These are phyloP conservation scores for Saturnia pavonia DNA, from an alignment of 2,888 invertebrate genomes.

Conservation along the genomic window DNA sequence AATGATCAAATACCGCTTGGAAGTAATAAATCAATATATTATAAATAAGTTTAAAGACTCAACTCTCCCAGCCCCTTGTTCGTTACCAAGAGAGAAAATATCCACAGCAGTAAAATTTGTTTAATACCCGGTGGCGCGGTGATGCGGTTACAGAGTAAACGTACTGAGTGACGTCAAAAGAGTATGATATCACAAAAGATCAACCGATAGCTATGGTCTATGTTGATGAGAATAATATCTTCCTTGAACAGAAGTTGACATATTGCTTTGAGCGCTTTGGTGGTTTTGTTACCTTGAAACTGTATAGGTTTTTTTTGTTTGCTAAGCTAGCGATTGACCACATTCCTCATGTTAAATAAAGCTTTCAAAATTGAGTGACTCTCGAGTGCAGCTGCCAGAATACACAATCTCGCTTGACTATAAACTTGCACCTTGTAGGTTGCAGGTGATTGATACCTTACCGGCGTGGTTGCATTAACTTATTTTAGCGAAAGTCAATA, in stretches of 20 bases:
- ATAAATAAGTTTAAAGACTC: neutral
- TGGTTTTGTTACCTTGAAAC: neutral
- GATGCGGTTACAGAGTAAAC: neutral
- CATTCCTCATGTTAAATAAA: too few species aligned
- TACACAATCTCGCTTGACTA: too few species aligned
- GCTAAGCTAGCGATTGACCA: too few species aligned
- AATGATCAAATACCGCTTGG: too few species aligned
- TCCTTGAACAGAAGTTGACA: too few species aligned
- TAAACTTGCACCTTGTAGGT: neutral
- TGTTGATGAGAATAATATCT: too few species aligned
- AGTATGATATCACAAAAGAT: neutral
- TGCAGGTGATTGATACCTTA: neutral
- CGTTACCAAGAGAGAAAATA: neutral
- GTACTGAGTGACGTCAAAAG: neutral
- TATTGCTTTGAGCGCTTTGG: too few species aligned
- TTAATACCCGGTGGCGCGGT: neutral
- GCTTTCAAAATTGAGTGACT: too few species aligned
- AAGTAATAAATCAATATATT: neutral
- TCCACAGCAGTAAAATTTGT: conserved; percentile 3
- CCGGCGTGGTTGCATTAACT: neutral
- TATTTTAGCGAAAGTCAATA: neutral
- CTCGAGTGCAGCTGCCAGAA: too few species aligned
- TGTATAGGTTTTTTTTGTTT: too few species aligned
- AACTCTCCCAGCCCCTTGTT: neutral
- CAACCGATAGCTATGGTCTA: neutral